phyloP scores from a whole-genome alignment of 2,113 vertebrate genomes.

The Eurypyga helias region DNA sequence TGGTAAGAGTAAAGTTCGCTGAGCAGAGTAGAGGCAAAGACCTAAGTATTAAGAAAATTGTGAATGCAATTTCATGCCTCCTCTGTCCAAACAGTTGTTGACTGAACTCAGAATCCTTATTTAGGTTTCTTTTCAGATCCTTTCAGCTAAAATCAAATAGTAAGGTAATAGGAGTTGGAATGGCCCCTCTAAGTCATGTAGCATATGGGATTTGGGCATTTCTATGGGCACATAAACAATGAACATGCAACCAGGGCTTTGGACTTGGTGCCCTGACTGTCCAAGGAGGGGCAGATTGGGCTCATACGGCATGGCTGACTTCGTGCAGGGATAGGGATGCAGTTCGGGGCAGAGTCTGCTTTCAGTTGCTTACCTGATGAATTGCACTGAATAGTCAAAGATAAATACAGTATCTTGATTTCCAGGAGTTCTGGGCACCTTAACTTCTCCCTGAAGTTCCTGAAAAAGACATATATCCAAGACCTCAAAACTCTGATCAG shows the following conservation, averaged over 20 bases:
- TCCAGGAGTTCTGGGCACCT: not conserved
- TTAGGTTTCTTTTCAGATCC: not conserved
- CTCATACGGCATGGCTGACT: not conserved
- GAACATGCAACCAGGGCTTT: not conserved
- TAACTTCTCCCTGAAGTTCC: not conserved
- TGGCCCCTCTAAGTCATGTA: accelerated
- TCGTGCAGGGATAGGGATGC: not conserved
- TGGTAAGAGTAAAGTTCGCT: not conserved
- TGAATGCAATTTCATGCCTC: not conserved
- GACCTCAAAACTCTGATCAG: not conserved
- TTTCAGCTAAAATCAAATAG: not conserved
- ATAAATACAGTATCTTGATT: not conserved
- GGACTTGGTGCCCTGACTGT: not conserved
- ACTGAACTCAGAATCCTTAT: not conserved
- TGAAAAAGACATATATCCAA: not conserved
- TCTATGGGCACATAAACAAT: not conserved
- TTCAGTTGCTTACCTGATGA: not conserved
- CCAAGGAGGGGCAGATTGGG: not conserved
- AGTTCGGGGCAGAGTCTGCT: not conserved
- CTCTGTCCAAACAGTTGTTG: not conserved
- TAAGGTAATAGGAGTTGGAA: not conserved
- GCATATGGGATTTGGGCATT: not conserved
- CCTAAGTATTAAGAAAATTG: not conserved
- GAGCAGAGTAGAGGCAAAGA: not conserved
- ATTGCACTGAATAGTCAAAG: not conserved